Evolutionary conservation across 2,888 invertebrate genomes (phyloP), one percentile per base, ranked within the genome.

Genomic region (Lamellibrachia columna): DNA sequence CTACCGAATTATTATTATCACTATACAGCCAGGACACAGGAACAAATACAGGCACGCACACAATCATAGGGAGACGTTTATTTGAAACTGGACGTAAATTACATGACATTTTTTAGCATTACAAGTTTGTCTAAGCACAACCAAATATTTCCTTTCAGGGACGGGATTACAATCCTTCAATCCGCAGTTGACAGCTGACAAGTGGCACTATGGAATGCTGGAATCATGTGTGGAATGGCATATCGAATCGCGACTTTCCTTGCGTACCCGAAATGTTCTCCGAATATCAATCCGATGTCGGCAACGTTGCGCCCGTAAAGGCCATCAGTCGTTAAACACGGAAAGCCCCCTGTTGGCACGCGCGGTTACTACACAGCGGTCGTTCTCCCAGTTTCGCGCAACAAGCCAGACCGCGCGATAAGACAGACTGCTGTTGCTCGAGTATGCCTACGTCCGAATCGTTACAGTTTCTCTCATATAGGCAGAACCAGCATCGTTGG

Each of bases 321-420:
- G 0, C 40, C 75, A 75, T 22, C 75, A 22, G 7, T 75, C 75
- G n/a, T 75, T 6, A 75, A 75, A 75, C 75, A 75, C 75, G 6
- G 15, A 15, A 75, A 22, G 22, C 6, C 75, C n/a, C 75, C 15
- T n/a, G 55, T 55, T 55, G 9, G 1, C 55, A 55, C 9, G 55
- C 55, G 75, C n/a, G 22, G 75, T 75, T 75, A 40, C 40, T 40
- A 22, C 22, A 22, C 22, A 15, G 6, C 15, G 75, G 22, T 75
- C n/a, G 75, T 75, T n/a, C n/a, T 75, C 75, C n/a, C 75, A n/a
- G 15, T 75, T 75, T n/a, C 75, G n/a, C 75, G 75, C 75, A n/a
- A 75, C n/a, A 22, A 75, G 6, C 6, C 75, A 11, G 75, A 75
- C 75, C 75, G n/a, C 75, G 75, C 75, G 75, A 75, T 75, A 22